A percentile compares a stretch with the other conserved stretches of the same genome.
These are phyloP conservation scores for Monoplex corrugatus DNA, from an alignment of 2,888 invertebrate species.

Conservation along the genomic window DNA sequence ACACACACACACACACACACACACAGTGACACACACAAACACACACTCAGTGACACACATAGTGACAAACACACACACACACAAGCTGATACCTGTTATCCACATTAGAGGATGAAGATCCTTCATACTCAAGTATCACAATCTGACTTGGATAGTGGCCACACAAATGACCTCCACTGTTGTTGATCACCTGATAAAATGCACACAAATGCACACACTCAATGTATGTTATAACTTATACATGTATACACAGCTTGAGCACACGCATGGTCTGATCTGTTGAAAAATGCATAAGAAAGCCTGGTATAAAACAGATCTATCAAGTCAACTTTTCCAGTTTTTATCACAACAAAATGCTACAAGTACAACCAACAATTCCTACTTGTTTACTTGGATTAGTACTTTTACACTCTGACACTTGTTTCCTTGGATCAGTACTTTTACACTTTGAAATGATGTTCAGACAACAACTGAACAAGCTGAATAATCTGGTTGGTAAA, in stretches of 20 bases:
- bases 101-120: slow-evolving; percentile 47
- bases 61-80: background rate
- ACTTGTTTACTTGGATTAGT: background rate
- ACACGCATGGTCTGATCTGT: no score
- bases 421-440: no score
- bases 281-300: no score
- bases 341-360: background rate
- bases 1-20: background rate
- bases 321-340: background rate
- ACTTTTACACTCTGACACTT: no score
- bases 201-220: no score
- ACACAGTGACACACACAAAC: background rate
- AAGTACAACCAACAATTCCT: background rate
- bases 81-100: background rate
- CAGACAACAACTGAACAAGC: no score
- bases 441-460: no score
- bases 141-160: slow-evolving; percentile 88
- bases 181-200: slow-evolving; percentile 85
- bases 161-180: slow-evolving; percentile 87
- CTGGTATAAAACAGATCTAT: no score
- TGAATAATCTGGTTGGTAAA: no score
- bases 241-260: no score
- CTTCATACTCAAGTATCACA: slow-evolving; percentile 83
- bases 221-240: no score
- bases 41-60: background rate